Base-by-base conservation (phyloP, 2,797 vertebrate genomes). In the Protosalanx chinensis region DNA sequence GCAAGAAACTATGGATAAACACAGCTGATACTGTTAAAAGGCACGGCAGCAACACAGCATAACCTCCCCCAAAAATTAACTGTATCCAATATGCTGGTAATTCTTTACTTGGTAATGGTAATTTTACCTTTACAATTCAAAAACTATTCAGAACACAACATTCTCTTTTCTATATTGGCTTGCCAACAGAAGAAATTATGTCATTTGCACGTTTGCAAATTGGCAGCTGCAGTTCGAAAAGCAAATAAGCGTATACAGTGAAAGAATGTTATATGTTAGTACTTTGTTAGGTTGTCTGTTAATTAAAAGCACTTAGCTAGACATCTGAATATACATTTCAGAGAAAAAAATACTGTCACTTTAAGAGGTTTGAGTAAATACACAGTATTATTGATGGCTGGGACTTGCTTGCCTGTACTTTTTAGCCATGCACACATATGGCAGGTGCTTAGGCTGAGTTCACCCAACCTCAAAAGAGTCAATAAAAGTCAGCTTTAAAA, bases 381-480 rank as follows among this genome's bases (percentile, higher is more conserved):
- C 59, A 75, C 41, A 51, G 41, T 81, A 76, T 77, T 85, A 84
- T 78, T 86, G 72, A 85, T 82, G 84, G 71, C 77, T 18, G n/a
- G 60, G 13, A 33, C 56, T 57, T 71, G 62, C 62, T 65, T 53
- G 67, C 30, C 70, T 79, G 70, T 83, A 32, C 84, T 81, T 80
- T 78, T 81, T 46, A 81, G 71, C 79, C 76, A 73, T 76, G 63
- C 35, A 74, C 74, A 71, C 82, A 84, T 78, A 77, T 80, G 85
- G 74, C 82, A 86, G 85, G 80, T 84, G 84, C 76, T 88, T 84
- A 84, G 81, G 73, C 86, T 84, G 78, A 85, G 81, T 81, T 83
- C 82, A 87, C 71, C 73, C 68, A 79, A 84, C 83, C 82, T 80
- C 81, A 86, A 83, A 81, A 73, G 71, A 75, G 74, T 76, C 78